Evolutionary conservation across 2,113 vertebrate species (phyloP).

Genomic region (Phalacrocorax carbo): DNA sequence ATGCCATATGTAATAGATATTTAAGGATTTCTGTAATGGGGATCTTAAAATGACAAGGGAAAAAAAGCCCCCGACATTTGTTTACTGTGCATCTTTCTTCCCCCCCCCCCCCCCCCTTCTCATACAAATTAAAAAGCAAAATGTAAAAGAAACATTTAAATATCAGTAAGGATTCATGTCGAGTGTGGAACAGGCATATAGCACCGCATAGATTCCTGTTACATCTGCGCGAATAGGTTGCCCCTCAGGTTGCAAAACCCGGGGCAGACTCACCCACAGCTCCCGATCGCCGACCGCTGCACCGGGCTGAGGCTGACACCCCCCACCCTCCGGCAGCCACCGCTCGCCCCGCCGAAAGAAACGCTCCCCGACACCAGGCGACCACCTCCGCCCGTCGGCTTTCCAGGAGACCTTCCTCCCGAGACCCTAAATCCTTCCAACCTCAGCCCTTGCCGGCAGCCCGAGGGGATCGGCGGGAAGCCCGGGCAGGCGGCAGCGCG

Average conservation of each 20-base stretch:
- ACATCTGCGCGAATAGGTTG: background rate
- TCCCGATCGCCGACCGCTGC: background rate
- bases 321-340: background rate
- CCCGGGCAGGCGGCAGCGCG: too few relatives aligned
- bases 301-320: background rate
- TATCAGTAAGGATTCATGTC: background rate
- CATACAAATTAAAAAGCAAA: background rate
- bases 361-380: background rate
- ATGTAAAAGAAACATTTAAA: background rate
- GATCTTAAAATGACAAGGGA: background rate
- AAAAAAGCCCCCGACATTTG: background rate
- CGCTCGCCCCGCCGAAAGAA: background rate
- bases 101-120: fast-evolving
- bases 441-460: background rate
- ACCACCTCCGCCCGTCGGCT: background rate
- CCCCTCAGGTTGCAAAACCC: background rate
- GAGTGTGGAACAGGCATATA: fast-evolving
- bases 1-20: fast-evolving
- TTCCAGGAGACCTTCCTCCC: background rate
- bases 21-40: background rate
- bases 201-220: background rate
- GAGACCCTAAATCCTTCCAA: background rate
- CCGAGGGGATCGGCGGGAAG: background rate
- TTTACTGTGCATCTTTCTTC: background rate
- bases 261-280: background rate